These are phyloP conservation scores for Bombus confusus DNA, from an alignment of 1,140 invertebrate species.

Conservation along the genomic window DNA sequence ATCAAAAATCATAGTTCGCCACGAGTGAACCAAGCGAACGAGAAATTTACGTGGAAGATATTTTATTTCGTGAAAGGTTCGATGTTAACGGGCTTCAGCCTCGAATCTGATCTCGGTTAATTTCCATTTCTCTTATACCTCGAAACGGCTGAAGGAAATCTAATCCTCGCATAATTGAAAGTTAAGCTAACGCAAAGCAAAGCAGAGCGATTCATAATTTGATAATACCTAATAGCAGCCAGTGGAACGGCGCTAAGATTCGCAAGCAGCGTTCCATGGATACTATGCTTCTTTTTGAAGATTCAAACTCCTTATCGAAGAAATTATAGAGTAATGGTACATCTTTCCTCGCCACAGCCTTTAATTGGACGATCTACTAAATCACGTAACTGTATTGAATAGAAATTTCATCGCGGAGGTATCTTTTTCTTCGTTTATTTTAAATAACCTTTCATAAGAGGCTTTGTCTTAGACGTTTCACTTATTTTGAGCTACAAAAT, in stretches of 20 bases:
- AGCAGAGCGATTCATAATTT: slow-evolving; percentile 12
- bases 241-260: slow-evolving; percentile 2
- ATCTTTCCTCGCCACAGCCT: background rate
- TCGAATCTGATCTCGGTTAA: slow-evolving; percentile 16
- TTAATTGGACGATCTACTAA: background rate
- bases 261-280: slow-evolving; percentile 2
- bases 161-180: slow-evolving; percentile 13
- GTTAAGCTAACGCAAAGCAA: slow-evolving; percentile 14
- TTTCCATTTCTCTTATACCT: slow-evolving; percentile 14
- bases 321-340: background rate
- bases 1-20: background rate
- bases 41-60: background rate
- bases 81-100: background rate
- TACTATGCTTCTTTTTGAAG: background rate
- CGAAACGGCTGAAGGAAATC: slow-evolving; percentile 1
- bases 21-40: background rate
- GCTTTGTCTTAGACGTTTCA: too few relatives aligned
- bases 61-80: background rate
- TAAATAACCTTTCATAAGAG: too few relatives aligned
- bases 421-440: too few relatives aligned
- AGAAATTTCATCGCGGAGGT: background rate
- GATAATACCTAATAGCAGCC: background rate
- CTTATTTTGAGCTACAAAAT: too few relatives aligned
- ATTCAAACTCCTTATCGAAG: background rate
- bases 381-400: background rate